Base-by-base conservation (phyloP, 2,888 invertebrate species). In the Drosophila falleni region DNA sequence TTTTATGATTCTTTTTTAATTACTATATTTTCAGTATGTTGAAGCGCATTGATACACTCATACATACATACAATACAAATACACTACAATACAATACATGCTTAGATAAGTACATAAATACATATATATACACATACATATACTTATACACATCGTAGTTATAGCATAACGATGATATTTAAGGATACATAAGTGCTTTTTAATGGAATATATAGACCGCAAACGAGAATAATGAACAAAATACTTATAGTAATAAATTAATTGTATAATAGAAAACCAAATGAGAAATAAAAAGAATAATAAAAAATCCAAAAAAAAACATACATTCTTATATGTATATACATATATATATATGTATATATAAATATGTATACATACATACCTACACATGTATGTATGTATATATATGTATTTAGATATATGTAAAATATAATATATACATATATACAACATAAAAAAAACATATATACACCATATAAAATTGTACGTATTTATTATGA, bases 111-210 rank as follows among this genome's bases (percentile, higher is more conserved):
- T 23, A 62, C 13, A 73, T 31, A 15, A 15, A 59, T 39, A 50
- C 42, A 47, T 42, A 58, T 39, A 50, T 50, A 58, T 4, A 70
- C 31, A 46, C 2, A 37, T 6, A 55, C 6, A 55, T 26, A 42
- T n/a, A 61, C 41, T 37, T 50, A 54, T 50, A 71, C n/a, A 65
- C 56, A 55, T 53, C 47, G 50, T 71, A 74, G 66, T 23, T 53
- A 33, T 61, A 72, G 67, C 23, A 74, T 78, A 66, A 61, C 37
- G 29, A 59, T 71, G 44, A 35, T 50, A 64, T 35, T 71, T 78
- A 78, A 78, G 72, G 50, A 79, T 84, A 87, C 87, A 87, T 84
- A 84, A 84, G 84, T 84, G 84, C 84, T 84, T 84, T 84, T 84
- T 84, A 87, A 81, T 66, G 79, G 62, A 82, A 82, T 87, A 87